Conservation (phyloP, 2,888 invertebrate genomes). For the Drosophila quinaria region DNA sequence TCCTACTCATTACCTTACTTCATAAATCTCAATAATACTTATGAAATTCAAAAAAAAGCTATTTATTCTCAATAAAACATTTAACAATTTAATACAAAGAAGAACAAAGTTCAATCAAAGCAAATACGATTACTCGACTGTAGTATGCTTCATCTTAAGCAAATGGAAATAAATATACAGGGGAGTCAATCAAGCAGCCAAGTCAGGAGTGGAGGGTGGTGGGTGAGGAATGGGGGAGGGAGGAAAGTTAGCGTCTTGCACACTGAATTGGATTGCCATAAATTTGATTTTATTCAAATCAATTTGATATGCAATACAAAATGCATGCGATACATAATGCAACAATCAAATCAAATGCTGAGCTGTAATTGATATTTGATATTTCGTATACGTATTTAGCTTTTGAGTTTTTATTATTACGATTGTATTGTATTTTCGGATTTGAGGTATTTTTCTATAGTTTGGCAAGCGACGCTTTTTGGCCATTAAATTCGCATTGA, state of each 20-base stretch:
- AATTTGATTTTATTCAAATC: slow-evolving; percentile 38
- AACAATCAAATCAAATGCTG: slow-evolving; percentile 56
- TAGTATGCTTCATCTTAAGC: not conserved
- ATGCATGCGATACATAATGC: slow-evolving; percentile 46
- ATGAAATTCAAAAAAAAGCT: too few relatives aligned
- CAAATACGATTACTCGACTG: not conserved
- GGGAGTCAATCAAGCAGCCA: not conserved
- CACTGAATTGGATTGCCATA: slow-evolving; percentile 35
- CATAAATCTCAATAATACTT: too few relatives aligned
- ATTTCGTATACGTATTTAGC: slow-evolving; percentile 26
- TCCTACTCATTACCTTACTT: too few relatives aligned
- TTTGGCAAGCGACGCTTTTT: slow-evolving; percentile 9
- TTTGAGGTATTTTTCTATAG: slow-evolving; percentile 16
- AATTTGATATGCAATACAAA: slow-evolving; percentile 35
- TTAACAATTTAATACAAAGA: not conserved
- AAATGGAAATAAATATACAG: not conserved
- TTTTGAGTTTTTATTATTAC: slow-evolving; percentile 21
- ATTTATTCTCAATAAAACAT: not conserved
- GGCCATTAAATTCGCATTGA: slow-evolving; percentile 56
- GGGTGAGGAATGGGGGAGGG: too few relatives aligned
- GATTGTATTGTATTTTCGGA: slow-evolving; percentile 19
- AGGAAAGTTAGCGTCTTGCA: not conserved
- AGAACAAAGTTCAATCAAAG: not conserved
- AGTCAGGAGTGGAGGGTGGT: not conserved
- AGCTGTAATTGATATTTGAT: slow-evolving; percentile 53